These are phyloP conservation scores for Steatocranus sp. DNA, from an alignment of 2,797 vertebrate genomes.

Conservation along the genomic window DNA sequence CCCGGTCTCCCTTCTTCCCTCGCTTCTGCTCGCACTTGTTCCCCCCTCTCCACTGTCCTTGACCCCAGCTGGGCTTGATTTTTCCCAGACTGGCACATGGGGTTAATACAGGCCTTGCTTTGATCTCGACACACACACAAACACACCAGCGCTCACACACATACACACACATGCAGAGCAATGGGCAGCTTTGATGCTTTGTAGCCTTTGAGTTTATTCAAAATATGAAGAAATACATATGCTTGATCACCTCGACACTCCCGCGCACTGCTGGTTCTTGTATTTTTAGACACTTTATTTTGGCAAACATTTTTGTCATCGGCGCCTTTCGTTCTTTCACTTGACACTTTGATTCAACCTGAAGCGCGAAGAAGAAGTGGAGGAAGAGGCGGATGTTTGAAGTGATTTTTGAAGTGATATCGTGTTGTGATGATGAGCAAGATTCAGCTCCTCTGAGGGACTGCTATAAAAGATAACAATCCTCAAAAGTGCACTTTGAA, in stretches of 20 bases:
- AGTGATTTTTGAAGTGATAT: slow-evolving; percentile 23
- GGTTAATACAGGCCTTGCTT: slow-evolving; percentile 72
- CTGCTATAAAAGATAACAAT: slow-evolving; percentile 25
- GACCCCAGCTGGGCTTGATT: slow-evolving; percentile 79
- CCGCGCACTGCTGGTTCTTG: background rate
- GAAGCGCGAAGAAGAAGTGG: background rate
- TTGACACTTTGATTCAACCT: slow-evolving; percentile 5
- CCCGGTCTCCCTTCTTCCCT: slow-evolving; percentile 19
- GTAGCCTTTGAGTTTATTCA: slow-evolving; percentile 36
- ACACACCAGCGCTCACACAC: slow-evolving; percentile 1
- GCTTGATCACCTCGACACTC: background rate
- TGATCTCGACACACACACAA: slow-evolving; percentile 57
- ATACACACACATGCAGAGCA: slow-evolving; percentile 5
- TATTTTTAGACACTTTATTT: background rate
- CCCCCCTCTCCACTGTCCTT: slow-evolving; percentile 60
- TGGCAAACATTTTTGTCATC: background rate
- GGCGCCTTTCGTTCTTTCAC: background rate
- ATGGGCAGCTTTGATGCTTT: slow-evolving; percentile 49
- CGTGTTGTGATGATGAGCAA: slow-evolving; percentile 25
- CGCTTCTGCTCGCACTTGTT: slow-evolving; percentile 45
- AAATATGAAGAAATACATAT: background rate
- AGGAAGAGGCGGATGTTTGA: slow-evolving; percentile 19
- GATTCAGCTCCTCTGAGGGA: slow-evolving; percentile 24
- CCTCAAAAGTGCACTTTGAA: slow-evolving; percentile 30
- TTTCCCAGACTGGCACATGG: slow-evolving; percentile 76